These are phyloP conservation scores for Lasioglossum villosulum DNA, from an alignment of 2,888 invertebrate genomes.

Conservation along the genomic window DNA sequence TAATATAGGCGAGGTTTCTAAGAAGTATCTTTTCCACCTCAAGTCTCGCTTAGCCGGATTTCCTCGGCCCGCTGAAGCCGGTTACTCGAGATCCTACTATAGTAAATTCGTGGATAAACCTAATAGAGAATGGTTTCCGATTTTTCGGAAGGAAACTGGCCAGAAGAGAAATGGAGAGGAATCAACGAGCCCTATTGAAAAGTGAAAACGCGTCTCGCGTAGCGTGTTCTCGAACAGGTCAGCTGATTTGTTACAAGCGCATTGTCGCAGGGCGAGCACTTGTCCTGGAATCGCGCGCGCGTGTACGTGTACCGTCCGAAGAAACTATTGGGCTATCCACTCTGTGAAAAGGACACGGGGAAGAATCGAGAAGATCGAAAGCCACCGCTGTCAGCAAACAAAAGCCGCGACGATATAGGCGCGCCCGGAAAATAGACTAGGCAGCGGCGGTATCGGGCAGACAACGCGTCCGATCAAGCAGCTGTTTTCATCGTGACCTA, in stretches of 20 bases:
- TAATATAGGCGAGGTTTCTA: no score
- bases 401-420: slow-evolving; percentile 20
- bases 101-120: no score
- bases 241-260: neutral
- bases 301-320: neutral
- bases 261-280: neutral
- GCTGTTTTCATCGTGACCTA: slow-evolving; percentile 44
- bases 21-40: no score
- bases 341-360: slow-evolving; percentile 5
- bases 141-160: no score
- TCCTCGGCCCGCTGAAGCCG: no score
- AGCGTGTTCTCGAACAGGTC: slow-evolving; percentile 8
- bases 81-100: no score
- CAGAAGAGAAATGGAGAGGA: neutral
- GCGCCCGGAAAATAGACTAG: slow-evolving; percentile 31
- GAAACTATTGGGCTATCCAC: slow-evolving; percentile 13
- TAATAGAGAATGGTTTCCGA: no score
- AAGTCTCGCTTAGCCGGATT: no score
- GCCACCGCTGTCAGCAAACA: slow-evolving; percentile 31
- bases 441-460: neutral
- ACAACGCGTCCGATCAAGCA: slow-evolving; percentile 42
- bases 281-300: neutral
- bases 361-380: slow-evolving; percentile 41
- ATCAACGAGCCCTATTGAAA: neutral
- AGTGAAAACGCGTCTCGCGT: no score